Evolutionary conservation across 2,797 vertebrate genomes (phyloP), one percentile per base, ranked within the genome.

Genomic region (Myotis planiceps): DNA sequence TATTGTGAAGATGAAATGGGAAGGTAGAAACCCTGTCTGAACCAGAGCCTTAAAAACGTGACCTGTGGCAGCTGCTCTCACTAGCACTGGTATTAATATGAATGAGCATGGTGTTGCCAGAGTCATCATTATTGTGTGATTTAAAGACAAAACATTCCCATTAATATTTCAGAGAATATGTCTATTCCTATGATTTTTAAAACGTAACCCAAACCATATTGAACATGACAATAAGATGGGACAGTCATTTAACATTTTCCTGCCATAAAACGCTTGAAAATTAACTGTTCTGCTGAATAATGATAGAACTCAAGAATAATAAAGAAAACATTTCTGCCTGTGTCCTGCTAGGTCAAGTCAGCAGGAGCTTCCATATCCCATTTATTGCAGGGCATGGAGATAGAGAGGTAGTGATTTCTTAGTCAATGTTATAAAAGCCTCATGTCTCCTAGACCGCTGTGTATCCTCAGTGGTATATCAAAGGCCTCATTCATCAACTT

Each of bases 11-110:
- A 93, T 68, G 85, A 94, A 94, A 88, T 85, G 68, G 66, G 78
- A 90, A 88, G 5, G 58, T 27, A 78, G 63, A 49, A 72, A 78
- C 55, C 78, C 45, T 45, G 9, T 71, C 76, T 71, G 58, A 88
- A 88, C 69, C 14, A 42, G 12, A 10, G 58, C 68, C n/a, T 93
- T 93, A 75, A 84, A 90, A 69, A 81, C 42, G 21, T 92, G 93
- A 94, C 92, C 84, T 42, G 32, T 25, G 32, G 80, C 68, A 75
- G 71, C 76, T 37, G 34, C 37, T 92, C 84, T 96, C 84, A 66
- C 94, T 60, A 93, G 82, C 69, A 32, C 66, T 34, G 3, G 34
- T 37, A 90, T 96, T 94, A 89, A 97, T 93, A 93, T 94, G 96
- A 95, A 93, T 88, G 75, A 97, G 76, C 45, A 68, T 90, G 78